A percentile compares a stretch with the other conserved stretches of the same genome.
These are phyloP conservation scores for Decapterus maruadsi DNA, from an alignment of 2,797 vertebrate species.

Conservation along the genomic window DNA sequence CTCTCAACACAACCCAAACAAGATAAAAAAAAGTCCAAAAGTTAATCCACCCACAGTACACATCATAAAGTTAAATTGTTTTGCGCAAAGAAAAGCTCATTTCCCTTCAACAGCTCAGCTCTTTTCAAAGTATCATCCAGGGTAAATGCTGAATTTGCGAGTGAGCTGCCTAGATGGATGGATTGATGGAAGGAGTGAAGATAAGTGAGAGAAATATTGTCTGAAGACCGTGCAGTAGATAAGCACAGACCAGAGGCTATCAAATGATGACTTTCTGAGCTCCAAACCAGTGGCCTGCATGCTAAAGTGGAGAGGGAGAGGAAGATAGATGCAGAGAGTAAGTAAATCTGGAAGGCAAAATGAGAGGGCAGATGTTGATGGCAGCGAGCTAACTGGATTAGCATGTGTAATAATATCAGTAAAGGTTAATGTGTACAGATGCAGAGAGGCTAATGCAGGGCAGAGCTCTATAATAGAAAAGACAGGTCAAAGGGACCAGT, in stretches of 20 bases:
- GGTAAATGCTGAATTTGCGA: slow-evolving; percentile 49
- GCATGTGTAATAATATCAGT: slow-evolving; percentile 66
- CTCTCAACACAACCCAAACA: slow-evolving; percentile 9
- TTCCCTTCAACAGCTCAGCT: slow-evolving; percentile 17
- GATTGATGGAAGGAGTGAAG: slow-evolving; percentile 58
- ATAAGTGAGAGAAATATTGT: slow-evolving; percentile 71
- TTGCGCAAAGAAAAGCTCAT: slow-evolving; percentile 16
- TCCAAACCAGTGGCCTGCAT: slow-evolving; percentile 47
- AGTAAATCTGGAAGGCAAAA: slow-evolving; percentile 54
- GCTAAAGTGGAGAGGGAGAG: slow-evolving; percentile 35
- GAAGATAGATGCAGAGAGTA: not conserved
- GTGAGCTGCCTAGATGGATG: slow-evolving; percentile 52
- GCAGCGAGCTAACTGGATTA: slow-evolving; percentile 73
- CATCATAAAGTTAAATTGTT: slow-evolving; percentile 27
- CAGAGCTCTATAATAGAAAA: slow-evolving; percentile 45
- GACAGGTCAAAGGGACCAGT: slow-evolving; percentile 63
- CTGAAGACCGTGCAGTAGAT: slow-evolving; percentile 72
- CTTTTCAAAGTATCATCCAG: slow-evolving; percentile 39
- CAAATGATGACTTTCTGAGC: slow-evolving; percentile 75
- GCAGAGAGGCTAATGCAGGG: slow-evolving; percentile 67
- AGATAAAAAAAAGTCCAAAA: not conserved
- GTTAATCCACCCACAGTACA: not conserved
- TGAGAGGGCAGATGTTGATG: slow-evolving; percentile 53
- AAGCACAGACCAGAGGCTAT: slow-evolving; percentile 72
- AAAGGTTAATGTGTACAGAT: slow-evolving; percentile 78